Conservation (phyloP, 1,140 invertebrate genomes). For the Hermetia illucens region DNA sequence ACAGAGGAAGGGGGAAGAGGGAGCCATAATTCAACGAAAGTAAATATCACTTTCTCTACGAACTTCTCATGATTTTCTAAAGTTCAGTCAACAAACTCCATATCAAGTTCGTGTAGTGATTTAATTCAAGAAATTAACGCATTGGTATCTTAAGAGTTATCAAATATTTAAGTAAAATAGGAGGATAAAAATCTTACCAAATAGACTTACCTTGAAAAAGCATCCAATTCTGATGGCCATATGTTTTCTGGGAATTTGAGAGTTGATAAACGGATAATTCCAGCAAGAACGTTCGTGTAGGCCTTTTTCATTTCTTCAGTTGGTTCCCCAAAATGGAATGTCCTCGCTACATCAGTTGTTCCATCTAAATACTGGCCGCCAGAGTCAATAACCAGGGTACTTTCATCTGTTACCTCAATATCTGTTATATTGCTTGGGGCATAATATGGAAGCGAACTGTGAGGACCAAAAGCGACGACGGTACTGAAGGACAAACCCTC, state of each 20-base stretch:
- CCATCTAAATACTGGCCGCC: constrained; percentile 72
- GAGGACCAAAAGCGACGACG: constrained; percentile 75
- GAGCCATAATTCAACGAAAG: no score
- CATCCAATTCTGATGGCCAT: constrained; percentile 52
- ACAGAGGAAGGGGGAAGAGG: no score
- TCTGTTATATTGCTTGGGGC: constrained; percentile 60
- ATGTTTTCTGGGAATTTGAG: constrained; percentile 52
- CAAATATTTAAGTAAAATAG: no score
- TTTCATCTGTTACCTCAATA: constrained; percentile 48
- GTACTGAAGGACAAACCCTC: constrained; percentile 70
- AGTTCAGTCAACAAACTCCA: no score
- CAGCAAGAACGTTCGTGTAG: constrained; percentile 83
- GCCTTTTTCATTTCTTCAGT: constrained; percentile 58
- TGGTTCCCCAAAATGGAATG: constrained; percentile 74
- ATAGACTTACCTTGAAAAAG: constrained; percentile 40
- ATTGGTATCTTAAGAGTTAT: no score
- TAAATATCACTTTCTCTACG: no score
- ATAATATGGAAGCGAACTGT: constrained; percentile 88
- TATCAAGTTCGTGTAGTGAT: no score
- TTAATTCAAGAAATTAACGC: no score
- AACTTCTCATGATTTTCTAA: no score
- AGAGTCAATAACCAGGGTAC: constrained; percentile 53
- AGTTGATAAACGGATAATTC: constrained; percentile 58
- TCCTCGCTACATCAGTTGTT: constrained; percentile 87
- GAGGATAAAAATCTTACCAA: no score